Evolutionary conservation across 1,140 invertebrate genomes (phyloP).

Genomic region (Microplitis demolitor): DNA sequence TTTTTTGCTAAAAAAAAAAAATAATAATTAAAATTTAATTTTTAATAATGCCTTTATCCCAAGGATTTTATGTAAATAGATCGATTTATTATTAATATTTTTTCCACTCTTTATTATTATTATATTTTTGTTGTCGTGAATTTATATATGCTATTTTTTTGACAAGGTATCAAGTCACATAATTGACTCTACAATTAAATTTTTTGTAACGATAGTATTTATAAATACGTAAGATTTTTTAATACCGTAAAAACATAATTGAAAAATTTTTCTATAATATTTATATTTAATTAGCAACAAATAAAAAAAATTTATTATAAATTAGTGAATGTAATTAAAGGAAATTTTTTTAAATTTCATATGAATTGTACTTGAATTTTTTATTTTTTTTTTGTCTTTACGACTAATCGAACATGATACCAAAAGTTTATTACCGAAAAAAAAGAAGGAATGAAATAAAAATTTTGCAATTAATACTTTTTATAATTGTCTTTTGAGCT

Average conservation of each 20-base stretch:
- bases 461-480: neutral
- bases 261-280: neutral
- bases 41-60: conserved; percentile 21
- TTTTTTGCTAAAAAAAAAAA: neutral
- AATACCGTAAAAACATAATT: neutral
- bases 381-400: neutral
- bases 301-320: too few species aligned
- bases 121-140: neutral
- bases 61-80: conserved; percentile 24
- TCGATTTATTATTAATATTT: conserved; percentile 1
- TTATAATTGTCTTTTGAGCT: neutral
- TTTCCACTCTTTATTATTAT: neutral
- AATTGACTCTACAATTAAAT: neutral
- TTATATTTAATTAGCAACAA: too few species aligned
- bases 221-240: neutral
- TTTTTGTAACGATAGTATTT: neutral
- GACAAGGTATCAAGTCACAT: conserved; percentile 16
- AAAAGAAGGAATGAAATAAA: too few species aligned
- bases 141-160: neutral
- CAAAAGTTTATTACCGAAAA: neutral
- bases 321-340: too few species aligned
- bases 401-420: neutral
- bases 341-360: neutral
- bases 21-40: conserved; percentile 2
- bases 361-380: neutral